Evolutionary conservation across 2,797 vertebrate genomes (phyloP).

Genomic region (Scyliorhinus canicula): DNA sequence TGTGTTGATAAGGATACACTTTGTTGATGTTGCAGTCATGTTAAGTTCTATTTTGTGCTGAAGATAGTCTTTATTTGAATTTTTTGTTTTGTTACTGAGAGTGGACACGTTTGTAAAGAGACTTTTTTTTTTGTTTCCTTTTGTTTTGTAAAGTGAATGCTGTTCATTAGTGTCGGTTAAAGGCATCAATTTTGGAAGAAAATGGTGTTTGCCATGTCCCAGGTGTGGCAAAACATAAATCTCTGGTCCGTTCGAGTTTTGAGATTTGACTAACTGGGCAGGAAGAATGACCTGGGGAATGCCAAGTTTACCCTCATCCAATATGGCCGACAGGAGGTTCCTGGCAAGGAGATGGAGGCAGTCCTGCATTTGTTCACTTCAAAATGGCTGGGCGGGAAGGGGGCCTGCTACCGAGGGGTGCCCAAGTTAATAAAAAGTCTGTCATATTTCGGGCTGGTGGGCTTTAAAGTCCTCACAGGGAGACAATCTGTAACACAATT

Average conservation of each 20-base stretch:
- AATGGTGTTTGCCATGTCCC: not conserved
- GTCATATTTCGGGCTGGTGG: not conserved
- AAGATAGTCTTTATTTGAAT: slow-evolving; percentile 35
- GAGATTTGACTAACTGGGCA: not conserved
- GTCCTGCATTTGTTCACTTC: not conserved
- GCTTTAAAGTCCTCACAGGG: not conserved
- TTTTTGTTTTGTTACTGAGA: not conserved
- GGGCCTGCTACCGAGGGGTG: not conserved
- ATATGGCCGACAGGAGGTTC: not conserved
- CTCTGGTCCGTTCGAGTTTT: not conserved
- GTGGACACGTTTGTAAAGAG: not conserved
- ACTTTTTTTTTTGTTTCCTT: not conserved
- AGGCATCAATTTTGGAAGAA: slow-evolving; percentile 22
- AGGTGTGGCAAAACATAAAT: not conserved
- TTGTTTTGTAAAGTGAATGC: not conserved
- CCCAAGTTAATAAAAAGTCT: not conserved
- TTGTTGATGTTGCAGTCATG: not conserved
- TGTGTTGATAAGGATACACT: slow-evolving; percentile 17
- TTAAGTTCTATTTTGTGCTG: slow-evolving; percentile 16
- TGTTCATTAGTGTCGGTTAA: slow-evolving; percentile 1
- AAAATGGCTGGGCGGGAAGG: not conserved
- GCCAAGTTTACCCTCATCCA: too few species aligned
- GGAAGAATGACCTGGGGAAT: not conserved
- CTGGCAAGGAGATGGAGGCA: not conserved
- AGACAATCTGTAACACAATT: not conserved